Base-by-base conservation (phyloP, 2,797 vertebrate genomes). In the Sarcoramphus papa region DNA sequence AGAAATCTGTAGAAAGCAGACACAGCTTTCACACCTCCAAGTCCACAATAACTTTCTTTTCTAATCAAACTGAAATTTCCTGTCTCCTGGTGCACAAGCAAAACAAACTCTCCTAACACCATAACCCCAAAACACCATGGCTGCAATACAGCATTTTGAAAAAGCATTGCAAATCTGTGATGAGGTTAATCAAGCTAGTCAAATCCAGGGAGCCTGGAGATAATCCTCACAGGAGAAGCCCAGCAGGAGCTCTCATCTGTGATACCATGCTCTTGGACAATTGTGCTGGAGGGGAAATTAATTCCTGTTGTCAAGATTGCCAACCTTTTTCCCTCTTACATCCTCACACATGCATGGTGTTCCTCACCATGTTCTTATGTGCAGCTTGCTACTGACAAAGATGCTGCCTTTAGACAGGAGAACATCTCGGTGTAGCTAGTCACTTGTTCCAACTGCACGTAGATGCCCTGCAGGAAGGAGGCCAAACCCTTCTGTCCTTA, bases 301-400 rank as follows among this genome's bases (percentile, higher is more conserved):
- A 48, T 20, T 70, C 41, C 28, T 41, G 19, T 33, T 82, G 56
- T 57, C n/a, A 33, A 47, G 30, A 65, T 14, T 20, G 12, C 25
- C 48, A 86, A 9, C 5, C 21, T 50, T 51, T 35, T 60, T 31
- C n/a, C 45, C 48, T 56, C 35, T 47, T 40, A 13, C 25, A 70
- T 24, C 27, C 35, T 73, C 28, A 78, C 30, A 48, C 2, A 4
- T 10, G 20, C 31, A 31, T 23, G 17, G 25, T 1, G 0, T 65
- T 67, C 28, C 51, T 70, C 1, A 0, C 51, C 14, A 27, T 0
- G 0, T 43, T 53, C 57, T 53, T 53, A 43, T 7, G 27, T 31
- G 53, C 35, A 28, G 60, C 31, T 37, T 45, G 35, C 51, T 48
- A 21, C 40, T 40, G 35, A 28, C 27, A 67, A 54, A 27, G 43